Conservation (phyloP, 2,888 invertebrate genomes). For the Euplagia quadripunctaria region DNA sequence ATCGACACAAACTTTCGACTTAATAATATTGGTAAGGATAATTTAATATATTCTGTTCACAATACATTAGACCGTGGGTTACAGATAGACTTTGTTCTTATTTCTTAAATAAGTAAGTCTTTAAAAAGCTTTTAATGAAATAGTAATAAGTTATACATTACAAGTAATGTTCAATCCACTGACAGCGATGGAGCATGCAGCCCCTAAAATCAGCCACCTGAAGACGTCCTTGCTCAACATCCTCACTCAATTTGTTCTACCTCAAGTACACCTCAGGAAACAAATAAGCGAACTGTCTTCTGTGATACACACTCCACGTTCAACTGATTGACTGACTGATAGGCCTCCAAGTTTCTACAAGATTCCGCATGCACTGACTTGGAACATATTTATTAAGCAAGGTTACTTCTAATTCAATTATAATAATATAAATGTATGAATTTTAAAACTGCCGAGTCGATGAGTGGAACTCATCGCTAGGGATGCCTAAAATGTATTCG, state of each 20-base stretch:
- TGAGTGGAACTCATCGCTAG: no score
- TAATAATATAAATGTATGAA: no score
- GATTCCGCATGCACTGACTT: not conserved
- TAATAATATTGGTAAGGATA: no score
- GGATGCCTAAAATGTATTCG: no score
- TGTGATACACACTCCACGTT: not conserved
- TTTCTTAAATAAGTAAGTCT: no score
- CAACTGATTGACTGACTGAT: not conserved
- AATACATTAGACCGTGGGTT: no score
- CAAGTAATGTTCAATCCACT: not conserved
- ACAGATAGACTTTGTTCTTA: no score
- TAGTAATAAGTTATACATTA: not conserved
- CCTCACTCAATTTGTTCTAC: not conserved
- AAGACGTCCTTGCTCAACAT: not conserved
- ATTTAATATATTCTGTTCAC: no score
- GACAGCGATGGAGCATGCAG: not conserved
- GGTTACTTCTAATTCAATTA: no score
- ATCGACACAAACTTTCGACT: no score
- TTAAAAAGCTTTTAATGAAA: no score
- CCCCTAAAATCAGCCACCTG: not conserved
- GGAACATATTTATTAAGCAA: not conserved
- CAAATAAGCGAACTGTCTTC: not conserved
- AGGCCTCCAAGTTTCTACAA: not conserved
- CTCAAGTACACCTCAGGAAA: not conserved
- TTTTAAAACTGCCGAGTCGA: no score